Evolutionary conservation across 2,888 invertebrate species (phyloP).

Genomic region (Cantharis lateralis): DNA sequence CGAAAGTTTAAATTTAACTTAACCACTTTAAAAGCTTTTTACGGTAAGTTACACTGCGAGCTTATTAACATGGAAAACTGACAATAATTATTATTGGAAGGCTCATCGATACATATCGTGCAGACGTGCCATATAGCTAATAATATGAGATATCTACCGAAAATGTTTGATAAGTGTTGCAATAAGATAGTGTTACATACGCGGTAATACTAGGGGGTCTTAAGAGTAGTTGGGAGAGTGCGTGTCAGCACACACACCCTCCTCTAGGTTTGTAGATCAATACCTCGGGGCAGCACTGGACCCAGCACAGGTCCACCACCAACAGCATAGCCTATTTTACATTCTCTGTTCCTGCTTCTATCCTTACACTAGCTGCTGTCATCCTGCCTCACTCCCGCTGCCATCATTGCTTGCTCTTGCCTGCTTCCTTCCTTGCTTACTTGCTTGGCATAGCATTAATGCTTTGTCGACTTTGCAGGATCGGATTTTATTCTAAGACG

Average conservation of each 20-base stretch:
- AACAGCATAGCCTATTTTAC: slow-evolving; percentile 61
- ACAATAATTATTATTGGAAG: neutral
- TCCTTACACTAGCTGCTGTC: slow-evolving; percentile 48
- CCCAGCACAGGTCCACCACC: slow-evolving; percentile 55
- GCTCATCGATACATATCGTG: neutral
- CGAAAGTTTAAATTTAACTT: neutral
- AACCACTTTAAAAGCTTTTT: neutral
- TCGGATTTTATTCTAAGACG: slow-evolving; percentile 22
- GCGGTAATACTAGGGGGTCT: slow-evolving; percentile 33
- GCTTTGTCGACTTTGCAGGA: slow-evolving; percentile 27
- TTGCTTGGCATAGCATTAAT: slow-evolving; percentile 33
- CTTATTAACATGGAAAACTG: neutral
- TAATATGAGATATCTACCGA: slow-evolving; percentile 20
- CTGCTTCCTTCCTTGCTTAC: slow-evolving; percentile 39
- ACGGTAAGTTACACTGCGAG: neutral
- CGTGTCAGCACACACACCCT: slow-evolving; percentile 55
- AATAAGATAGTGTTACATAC: slow-evolving; percentile 50
- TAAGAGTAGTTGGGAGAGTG: slow-evolving; percentile 43
- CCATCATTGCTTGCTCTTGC: slow-evolving; percentile 65
- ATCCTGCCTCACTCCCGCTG: slow-evolving; percentile 62
- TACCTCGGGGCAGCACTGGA: slow-evolving; percentile 57
- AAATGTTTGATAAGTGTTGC: slow-evolving; percentile 35
- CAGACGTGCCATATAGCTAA: neutral
- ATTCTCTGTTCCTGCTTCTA: slow-evolving; percentile 48
- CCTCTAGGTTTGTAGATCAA: slow-evolving; percentile 53